Base-by-base conservation (phyloP, 92 coral and sea anemone genomes). In the Paramuricea clavata region DNA sequence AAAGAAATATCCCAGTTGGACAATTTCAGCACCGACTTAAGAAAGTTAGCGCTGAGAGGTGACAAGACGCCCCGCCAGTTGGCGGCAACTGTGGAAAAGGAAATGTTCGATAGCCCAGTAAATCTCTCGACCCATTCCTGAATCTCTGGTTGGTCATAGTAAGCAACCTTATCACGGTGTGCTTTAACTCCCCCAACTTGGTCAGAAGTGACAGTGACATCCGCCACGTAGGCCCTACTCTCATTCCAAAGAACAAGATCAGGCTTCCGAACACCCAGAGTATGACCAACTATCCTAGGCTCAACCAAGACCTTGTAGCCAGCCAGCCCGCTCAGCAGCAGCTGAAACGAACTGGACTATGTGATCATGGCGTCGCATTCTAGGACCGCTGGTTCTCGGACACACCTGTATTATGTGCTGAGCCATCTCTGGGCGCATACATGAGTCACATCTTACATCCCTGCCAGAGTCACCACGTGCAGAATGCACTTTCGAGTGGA, bases 351-450 rank as follows among this genome's bases (percentile, higher is more conserved):
- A 62, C 27, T 65, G 49, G 22, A 81, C 86, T 3, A 82, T 19
- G 12, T 44, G 41, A 47, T 82, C 76, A 49, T 83, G 87, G 8
- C 69, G 44, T 23, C 50, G 65, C 2, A 83, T 47, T 25, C 87
- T 57, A 0, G 87, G 81, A 22, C 80, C 87, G 22, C 49, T 57
- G 1, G 87, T 50, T 28, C 71, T 25, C 69, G 61, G 67, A 59
- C 70, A 47, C 27, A 83, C 87, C 31, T 83, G 87, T 1, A 83
- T 70, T 75, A 49, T 71, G 49, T 83, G 87, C 31, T 71, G 87
- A 11, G 71, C 34, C 27, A 69, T 35, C 2, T 35, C 76, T 16
- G 87, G 87, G 25, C 47, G 54, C 42, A 21, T 0, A 9, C 86
- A 82, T 0, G 42, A 72, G n/a, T 72, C 88, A 72, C 88, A 84